Evolutionary conservation across 2,888 invertebrate genomes (phyloP).

Genomic region (Mythimna vitellina): DNA sequence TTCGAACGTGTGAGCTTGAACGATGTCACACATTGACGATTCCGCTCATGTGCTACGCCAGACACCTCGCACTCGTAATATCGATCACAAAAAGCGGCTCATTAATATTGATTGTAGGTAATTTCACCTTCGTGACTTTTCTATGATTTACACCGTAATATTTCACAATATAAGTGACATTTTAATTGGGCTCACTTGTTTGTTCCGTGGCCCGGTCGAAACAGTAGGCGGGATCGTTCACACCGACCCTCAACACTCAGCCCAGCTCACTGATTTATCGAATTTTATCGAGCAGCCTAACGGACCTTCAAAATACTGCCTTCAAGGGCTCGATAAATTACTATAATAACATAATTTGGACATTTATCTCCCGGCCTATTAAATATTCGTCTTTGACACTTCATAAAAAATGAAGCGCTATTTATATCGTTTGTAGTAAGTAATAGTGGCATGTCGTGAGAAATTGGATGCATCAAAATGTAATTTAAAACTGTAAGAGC

Average conservation of each 20-base stretch:
- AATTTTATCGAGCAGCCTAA: constrained; percentile 53
- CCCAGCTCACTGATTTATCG: constrained; percentile 55
- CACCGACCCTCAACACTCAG: constrained; percentile 41
- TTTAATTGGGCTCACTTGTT: constrained; percentile 65
- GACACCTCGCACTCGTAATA: constrained; percentile 41
- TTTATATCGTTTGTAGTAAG: constrained; percentile 24
- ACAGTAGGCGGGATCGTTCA: constrained; percentile 51
- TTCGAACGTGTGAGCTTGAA: constrained; percentile 50
- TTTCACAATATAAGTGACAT: constrained; percentile 65
- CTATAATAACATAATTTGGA: constrained; percentile 64
- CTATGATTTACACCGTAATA: constrained; percentile 66
- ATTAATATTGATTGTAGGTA: constrained; percentile 63
- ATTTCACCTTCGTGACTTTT: constrained; percentile 67
- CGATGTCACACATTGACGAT: constrained; percentile 46
- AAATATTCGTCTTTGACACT: constrained; percentile 60
- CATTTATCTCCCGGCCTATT: constrained; percentile 41
- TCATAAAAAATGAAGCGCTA: constrained; percentile 46
- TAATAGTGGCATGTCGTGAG: constrained; percentile 35
- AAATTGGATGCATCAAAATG: constrained; percentile 50
- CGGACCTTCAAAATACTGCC: constrained; percentile 50
- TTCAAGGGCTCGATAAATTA: constrained; percentile 54
- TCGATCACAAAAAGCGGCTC: constrained; percentile 60
- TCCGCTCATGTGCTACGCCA: constrained; percentile 47
- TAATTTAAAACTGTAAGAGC: constrained; percentile 45
- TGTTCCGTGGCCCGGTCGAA: constrained; percentile 48